Percentiles rank a stretch among this genome's conserved stretches.
These are phyloP conservation scores for Centropus bengalensis DNA, from an alignment of 2,113 vertebrate genomes.

Conservation along the genomic window DNA sequence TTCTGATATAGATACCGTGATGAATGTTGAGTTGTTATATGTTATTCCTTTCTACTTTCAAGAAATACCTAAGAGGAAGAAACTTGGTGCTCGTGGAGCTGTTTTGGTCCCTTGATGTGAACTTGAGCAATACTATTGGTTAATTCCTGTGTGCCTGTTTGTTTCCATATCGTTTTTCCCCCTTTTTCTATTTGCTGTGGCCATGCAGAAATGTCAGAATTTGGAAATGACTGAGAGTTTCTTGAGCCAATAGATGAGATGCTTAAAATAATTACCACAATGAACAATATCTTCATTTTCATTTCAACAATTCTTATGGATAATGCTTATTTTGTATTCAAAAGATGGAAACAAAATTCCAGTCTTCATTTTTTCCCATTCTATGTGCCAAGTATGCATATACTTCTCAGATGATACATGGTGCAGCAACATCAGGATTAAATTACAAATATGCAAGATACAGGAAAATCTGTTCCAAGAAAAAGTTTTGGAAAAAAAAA, in stretches of 20 bases:
- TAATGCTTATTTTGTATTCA: not conserved
- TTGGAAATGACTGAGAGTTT: not conserved
- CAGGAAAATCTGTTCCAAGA: not conserved
- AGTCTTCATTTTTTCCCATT: not conserved
- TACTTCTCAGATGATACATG: constrained; percentile 1
- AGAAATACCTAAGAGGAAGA: not conserved
- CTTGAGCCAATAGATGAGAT: not conserved
- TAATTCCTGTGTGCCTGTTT: not conserved
- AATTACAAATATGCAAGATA: constrained; percentile 9
- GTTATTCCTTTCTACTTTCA: not conserved
- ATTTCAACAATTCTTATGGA: not conserved
- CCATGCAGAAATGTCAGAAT: not conserved
- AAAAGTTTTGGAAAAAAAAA: constrained; percentile 9
- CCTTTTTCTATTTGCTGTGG: not conserved
- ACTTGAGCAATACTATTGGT: not conserved
- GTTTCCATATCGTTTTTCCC: not conserved
- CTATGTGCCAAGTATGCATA: not conserved
- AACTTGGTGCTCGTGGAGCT: not conserved
- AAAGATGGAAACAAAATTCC: not conserved
- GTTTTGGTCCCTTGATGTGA: not conserved
- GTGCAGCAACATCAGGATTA: constrained; percentile 6
- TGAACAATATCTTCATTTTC: not conserved
- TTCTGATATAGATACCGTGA: not conserved
- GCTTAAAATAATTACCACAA: not conserved
- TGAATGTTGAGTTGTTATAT: not conserved